Percentiles rank a stretch among this genome's conserved stretches.
These are phyloP conservation scores for Eulemur albifrons DNA, from an alignment of 2,797 vertebrate species.

Conservation along the genomic window DNA sequence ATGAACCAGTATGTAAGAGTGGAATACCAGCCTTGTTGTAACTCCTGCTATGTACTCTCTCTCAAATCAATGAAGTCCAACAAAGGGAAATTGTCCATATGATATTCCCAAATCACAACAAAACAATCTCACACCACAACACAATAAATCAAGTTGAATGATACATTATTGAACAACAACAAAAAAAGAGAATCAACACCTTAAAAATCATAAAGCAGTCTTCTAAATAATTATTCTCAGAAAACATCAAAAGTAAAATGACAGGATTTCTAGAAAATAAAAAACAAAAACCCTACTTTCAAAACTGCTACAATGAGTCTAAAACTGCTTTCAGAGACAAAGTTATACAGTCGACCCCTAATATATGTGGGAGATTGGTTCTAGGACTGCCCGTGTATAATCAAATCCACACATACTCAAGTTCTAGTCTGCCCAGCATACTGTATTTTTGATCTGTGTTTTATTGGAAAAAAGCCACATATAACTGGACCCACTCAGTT, in stretches of 20 bases:
- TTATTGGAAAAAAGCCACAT: background rate
- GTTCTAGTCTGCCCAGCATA: background rate
- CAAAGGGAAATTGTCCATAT: background rate
- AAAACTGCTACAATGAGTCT: background rate
- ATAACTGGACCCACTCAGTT: background rate
- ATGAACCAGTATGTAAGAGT: background rate
- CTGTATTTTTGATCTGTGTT: background rate
- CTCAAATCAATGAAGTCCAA: background rate
- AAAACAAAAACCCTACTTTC: background rate
- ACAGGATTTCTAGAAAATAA: conserved; percentile 33
- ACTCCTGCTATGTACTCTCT: background rate
- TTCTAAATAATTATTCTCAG: background rate
- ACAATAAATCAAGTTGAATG: background rate
- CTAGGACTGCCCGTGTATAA: background rate
- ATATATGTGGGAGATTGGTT: background rate
- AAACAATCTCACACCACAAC: background rate
- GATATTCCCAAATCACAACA: background rate
- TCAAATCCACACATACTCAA: background rate
- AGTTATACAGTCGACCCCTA: background rate
- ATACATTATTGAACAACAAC: background rate
- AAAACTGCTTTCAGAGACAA: background rate
- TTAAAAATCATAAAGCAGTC: conserved; percentile 3
- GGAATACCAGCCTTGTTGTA: background rate
- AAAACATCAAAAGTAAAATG: conserved; percentile 17
- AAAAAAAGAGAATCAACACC: background rate